Evolutionary conservation across 1,140 invertebrate species (phyloP), one percentile per base, ranked within the genome.

Genomic region (Capitella teleta): DNA sequence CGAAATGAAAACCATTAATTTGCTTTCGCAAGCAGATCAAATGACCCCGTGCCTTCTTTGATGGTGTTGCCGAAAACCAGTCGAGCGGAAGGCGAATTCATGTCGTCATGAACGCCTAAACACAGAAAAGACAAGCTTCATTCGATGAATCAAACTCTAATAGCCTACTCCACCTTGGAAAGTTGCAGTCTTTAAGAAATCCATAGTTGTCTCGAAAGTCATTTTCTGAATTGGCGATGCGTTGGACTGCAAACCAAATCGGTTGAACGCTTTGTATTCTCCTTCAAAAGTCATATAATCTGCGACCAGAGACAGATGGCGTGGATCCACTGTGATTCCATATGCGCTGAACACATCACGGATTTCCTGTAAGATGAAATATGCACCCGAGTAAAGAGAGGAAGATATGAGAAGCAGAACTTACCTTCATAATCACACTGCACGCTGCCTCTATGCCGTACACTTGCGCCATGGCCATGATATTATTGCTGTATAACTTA

Each of bases 231-330:
- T 70, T 0, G 92, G 87, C 3, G 93, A 98, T 0, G 86, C 76
- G 32, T 82, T 87, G 21, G 79, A 80, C 57, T 85, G 82, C 78
- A 99, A 91, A 5, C 88, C 89, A 63, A 80, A 82, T 25, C 94
- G 76, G 70, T 86, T 98, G 66, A 98, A 82, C 0, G 93, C 86
- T 62, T 84, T 80, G 61, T 87, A 95, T 8, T 74, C 74, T 1
- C 96, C 96, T 63, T 87, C 84, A 60, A 82, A 92, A 0, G 93
- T 98, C 94, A 99, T 98, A 66, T 96, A 98, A 73, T 98, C 94
- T 0, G 93, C 87, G 48, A 98, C 82, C 0, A 99, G 73, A 0
- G 80, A 82, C 51, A 99, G 76, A 80, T 99, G 96, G 30, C 93
- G 77, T 2, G 85, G 81, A 76, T 98, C 90, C 0, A 99, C 91